Evolutionary conservation across 2,888 invertebrate genomes (phyloP).

Genomic region (Sphaeridia pumilis): DNA sequence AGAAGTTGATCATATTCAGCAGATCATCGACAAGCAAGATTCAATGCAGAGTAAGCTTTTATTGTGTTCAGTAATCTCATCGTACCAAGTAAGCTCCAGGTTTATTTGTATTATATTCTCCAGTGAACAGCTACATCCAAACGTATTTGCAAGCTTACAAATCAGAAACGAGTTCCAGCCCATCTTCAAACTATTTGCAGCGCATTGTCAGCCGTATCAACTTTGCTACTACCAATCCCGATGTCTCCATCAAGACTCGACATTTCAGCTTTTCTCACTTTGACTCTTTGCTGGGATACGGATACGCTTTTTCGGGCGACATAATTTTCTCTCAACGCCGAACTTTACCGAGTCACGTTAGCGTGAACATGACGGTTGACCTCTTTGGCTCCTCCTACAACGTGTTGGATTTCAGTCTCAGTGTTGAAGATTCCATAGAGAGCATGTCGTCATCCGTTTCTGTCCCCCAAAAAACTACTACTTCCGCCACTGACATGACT

Average conservation of each 20-base stretch:
- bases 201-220: slow-evolving; percentile 37
- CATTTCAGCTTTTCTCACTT: slow-evolving; percentile 60
- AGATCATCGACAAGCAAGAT: slow-evolving; percentile 51
- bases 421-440: slow-evolving; percentile 12
- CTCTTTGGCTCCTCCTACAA: slow-evolving; percentile 67
- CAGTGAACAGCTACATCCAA: slow-evolving; percentile 79
- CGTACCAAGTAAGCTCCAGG: neutral
- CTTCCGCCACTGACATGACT: neutral
- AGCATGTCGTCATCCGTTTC: slow-evolving; percentile 5
- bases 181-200: slow-evolving; percentile 53
- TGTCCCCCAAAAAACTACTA: slow-evolving; percentile 2
- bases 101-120: slow-evolving; percentile 32
- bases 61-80: neutral
- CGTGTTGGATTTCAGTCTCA: slow-evolving; percentile 49
- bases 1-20: slow-evolving; percentile 17
- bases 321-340: slow-evolving; percentile 69
- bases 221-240: slow-evolving; percentile 1
- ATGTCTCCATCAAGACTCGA: slow-evolving; percentile 47
- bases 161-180: slow-evolving; percentile 63
- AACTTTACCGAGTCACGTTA: slow-evolving; percentile 60
- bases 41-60: slow-evolving; percentile 52
- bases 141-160: slow-evolving; percentile 67
- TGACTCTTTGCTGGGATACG: slow-evolving; percentile 56
- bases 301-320: slow-evolving; percentile 55
- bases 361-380: slow-evolving; percentile 61